Evolutionary conservation across 2,888 invertebrate genomes (phyloP).

Genomic region (Mythimna ferrago): DNA sequence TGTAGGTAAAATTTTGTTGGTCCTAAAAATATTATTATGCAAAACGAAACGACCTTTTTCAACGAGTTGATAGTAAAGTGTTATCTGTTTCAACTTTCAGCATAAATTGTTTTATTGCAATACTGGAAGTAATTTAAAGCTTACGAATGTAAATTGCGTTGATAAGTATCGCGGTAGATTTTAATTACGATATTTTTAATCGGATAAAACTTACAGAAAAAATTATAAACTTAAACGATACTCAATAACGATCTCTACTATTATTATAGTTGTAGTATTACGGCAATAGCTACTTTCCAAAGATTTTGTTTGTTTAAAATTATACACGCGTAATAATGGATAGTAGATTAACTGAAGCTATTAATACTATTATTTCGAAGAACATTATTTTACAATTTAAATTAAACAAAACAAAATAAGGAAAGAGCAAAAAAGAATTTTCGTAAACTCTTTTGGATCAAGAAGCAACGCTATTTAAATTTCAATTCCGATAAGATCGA

Average conservation of each 20-base stretch:
- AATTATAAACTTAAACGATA: not conserved
- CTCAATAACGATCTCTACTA: not conserved
- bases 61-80: slow-evolving; percentile 59
- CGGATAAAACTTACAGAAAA: slow-evolving; percentile 5
- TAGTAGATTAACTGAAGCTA: not conserved
- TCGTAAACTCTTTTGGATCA: slow-evolving; percentile 34
- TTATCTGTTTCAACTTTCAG: slow-evolving; percentile 67
- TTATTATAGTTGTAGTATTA: not conserved
- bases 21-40: slow-evolving; percentile 65
- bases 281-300: not conserved
- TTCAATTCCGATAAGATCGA: slow-evolving; percentile 33
- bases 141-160: slow-evolving; percentile 51
- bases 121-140: slow-evolving; percentile 47
- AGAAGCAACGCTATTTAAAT: slow-evolving; percentile 33
- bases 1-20: slow-evolving; percentile 37
- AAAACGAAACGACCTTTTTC: slow-evolving; percentile 57
- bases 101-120: slow-evolving; percentile 68
- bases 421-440: slow-evolving; percentile 32
- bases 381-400: slow-evolving; percentile 1
- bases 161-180: slow-evolving; percentile 53
- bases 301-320: too few species aligned
- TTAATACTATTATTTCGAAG: not conserved
- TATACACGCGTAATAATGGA: not conserved
- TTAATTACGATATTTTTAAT: slow-evolving; percentile 51
- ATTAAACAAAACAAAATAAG: slow-evolving; percentile 14